Conservation (phyloP, 2,888 invertebrate genomes). For the Nudaria mundana region DNA sequence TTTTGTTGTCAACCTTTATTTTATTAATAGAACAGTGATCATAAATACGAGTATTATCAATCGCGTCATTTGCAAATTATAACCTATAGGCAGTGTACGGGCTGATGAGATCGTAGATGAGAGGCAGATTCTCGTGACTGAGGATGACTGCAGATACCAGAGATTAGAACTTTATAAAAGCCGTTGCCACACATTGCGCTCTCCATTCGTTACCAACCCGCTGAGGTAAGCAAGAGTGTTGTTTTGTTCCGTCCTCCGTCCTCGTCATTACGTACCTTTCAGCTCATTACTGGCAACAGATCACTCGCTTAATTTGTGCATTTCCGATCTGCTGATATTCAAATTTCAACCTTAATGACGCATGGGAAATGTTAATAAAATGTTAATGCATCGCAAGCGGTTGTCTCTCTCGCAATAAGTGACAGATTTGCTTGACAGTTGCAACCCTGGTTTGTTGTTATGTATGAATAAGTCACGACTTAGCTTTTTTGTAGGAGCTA, state of each 20-base stretch:
- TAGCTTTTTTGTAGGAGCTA: conserved; percentile 55
- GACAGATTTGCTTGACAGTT: conserved; percentile 80
- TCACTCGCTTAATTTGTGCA: conserved; percentile 81
- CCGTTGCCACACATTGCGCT: conserved; percentile 39
- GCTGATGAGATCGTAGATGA: no score
- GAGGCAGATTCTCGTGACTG: no score
- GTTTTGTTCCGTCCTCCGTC: conserved; percentile 65
- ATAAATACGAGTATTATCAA: no score
- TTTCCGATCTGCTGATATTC: conserved; percentile 80
- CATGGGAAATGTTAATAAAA: conserved; percentile 79
- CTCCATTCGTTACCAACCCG: conserved; percentile 55
- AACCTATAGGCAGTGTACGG: no score
- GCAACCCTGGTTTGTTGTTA: conserved; percentile 65
- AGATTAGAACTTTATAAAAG: no score
- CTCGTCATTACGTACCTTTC: conserved; percentile 75
- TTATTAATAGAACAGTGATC: no score
- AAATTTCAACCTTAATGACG: conserved; percentile 79
- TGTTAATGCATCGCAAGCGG: conserved; percentile 77
- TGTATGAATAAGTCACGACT: conserved; percentile 77
- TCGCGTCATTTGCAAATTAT: no score
- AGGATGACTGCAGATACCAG: no score
- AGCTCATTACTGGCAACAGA: conserved; percentile 78
- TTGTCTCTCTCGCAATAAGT: conserved; percentile 67
- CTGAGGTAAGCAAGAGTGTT: conserved; percentile 72
- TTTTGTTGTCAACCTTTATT: no score